Conservation (phyloP, 2,113 vertebrate genomes). For the Pterocles burchelli region DNA sequence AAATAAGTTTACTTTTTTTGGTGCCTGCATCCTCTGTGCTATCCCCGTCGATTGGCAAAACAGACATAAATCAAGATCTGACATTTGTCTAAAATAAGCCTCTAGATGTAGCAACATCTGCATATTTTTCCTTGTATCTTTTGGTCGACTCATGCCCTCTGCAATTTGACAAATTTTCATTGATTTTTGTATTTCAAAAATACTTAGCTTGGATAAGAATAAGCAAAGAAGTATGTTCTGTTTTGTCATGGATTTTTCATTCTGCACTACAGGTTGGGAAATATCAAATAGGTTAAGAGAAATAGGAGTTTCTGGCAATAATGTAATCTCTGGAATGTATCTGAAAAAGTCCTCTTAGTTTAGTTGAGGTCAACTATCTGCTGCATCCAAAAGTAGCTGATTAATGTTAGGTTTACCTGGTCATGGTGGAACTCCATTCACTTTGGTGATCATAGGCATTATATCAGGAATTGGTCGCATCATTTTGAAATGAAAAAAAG, state of each 20-base stretch:
- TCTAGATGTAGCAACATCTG: not conserved
- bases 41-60: too few species aligned
- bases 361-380: not conserved
- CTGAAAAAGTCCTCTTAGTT: not conserved
- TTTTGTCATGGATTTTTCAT: not conserved
- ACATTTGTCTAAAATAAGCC: not conserved
- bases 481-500: not conserved
- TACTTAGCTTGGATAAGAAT: not conserved
- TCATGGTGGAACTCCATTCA: not conserved
- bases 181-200: not conserved
- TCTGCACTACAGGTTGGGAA: not conserved
- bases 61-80: slow-evolving; percentile 9
- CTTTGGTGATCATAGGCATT: not conserved
- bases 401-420: not conserved
- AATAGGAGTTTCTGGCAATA: not conserved
- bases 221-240: not conserved
- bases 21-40: too few species aligned
- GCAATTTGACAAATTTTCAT: not conserved
- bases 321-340: not conserved
- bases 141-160: not conserved
- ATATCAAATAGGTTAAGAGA: not conserved
- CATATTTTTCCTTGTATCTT: not conserved
- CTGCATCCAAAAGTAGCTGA: not conserved
- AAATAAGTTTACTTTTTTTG: too few species aligned
- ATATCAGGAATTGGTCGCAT: not conserved